These are phyloP conservation scores for Myodes glareolus DNA, from an alignment of 2,113 vertebrate species.

Conservation along the genomic window DNA sequence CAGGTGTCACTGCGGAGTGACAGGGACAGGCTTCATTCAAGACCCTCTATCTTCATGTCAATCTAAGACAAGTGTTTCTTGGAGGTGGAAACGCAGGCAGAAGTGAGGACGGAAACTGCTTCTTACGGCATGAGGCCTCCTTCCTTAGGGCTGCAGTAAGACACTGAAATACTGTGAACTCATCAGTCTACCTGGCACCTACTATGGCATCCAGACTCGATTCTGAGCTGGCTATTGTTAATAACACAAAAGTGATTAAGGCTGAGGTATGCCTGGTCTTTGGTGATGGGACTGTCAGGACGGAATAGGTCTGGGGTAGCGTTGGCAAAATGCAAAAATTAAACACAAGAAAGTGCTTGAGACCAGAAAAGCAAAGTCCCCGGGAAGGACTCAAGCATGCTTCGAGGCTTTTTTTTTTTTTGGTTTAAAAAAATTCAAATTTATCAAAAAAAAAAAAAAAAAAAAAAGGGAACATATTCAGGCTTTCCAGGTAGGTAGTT, in stretches of 20 bases:
- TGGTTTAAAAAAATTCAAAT: slow-evolving; percentile 42
- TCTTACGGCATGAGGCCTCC: background rate
- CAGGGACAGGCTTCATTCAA: background rate
- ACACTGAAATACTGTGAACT: background rate
- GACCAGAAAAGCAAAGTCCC: slow-evolving; percentile 27
- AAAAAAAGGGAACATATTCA: slow-evolving; percentile 35
- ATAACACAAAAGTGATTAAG: background rate
- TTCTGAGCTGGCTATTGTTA: slow-evolving; percentile 11
- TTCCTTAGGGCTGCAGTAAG: background rate
- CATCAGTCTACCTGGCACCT: background rate
- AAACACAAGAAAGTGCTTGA: background rate
- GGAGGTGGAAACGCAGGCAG: background rate
- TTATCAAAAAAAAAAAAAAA: slow-evolving; percentile 3
- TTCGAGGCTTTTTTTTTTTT: background rate
- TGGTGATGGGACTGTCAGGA: background rate
- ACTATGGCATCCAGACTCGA: background rate
- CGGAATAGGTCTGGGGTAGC: slow-evolving; percentile 47
- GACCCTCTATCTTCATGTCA: background rate
- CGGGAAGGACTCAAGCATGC: background rate
- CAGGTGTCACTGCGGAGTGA: background rate
- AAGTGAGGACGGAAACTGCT: background rate
- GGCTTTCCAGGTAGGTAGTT: slow-evolving; percentile 54
- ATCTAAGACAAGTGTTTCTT: background rate
- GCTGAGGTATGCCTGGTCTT: background rate
- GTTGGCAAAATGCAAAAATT: slow-evolving; percentile 58